Evolutionary conservation across 1,140 invertebrate species (phyloP), one percentile per base, ranked within the genome.

Genomic region (Pseudobourletiella spinata): DNA sequence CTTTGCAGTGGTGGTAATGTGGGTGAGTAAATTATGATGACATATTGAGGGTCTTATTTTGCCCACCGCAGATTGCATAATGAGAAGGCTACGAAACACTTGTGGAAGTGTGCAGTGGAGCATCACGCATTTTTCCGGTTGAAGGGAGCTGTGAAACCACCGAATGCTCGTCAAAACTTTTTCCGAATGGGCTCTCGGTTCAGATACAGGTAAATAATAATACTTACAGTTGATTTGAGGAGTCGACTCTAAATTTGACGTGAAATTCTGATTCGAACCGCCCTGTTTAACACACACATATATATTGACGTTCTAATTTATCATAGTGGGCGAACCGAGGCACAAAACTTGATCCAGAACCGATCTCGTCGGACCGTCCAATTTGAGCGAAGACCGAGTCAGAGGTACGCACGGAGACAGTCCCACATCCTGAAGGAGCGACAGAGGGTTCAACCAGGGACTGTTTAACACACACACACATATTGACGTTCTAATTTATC

Each of bases 41-140:
- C n/a, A n/a, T n/a, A n/a, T n/a, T n/a, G n/a, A n/a, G n/a, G n/a
- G n/a, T n/a, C n/a, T n/a, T n/a, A n/a, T n/a, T n/a, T n/a, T n/a
- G n/a, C n/a, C n/a, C n/a, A n/a, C n/a, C n/a, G 32, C 67, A 81
- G 88, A 51, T 76, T 98, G 56, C 84, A 88, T 42, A 98, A 95
- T 74, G 93, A 98, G 75, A 96, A 98, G 74, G 95, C 95, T 0
- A 95, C 93, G 74, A 99, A 99, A 76, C 95, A 99, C 77, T 78
- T 99, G 62, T 99, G 97, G 96, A 99, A 99, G 77, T 98, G 95
- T 80, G 95, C 95, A 22, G 91, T 98, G 0, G 96, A 99, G 75
- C 93, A 98, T 79, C 95, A 99, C 76, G 90, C 94, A 0, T 99
- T 99, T 80, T 99, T 98, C 81, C 83, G 95, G 67, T 78, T 98